Evolutionary conservation across 2,113 vertebrate species (phyloP), one percentile per base, ranked within the genome.

Genomic region (Nymphicus hollandicus): DNA sequence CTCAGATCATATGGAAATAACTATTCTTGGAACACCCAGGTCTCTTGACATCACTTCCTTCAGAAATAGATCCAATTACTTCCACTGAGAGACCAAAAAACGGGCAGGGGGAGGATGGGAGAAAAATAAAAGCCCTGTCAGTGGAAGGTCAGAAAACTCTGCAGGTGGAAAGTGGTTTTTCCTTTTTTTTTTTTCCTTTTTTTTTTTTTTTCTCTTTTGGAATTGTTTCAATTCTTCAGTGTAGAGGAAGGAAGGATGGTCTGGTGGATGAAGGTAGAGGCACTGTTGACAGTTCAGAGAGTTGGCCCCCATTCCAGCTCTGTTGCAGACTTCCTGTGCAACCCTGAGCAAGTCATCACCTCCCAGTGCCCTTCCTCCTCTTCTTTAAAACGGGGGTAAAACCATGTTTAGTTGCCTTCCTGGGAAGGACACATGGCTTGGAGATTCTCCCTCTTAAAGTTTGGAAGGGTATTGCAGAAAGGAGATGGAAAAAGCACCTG

Each of bases 31-130:
- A 95, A 94, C 93, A 96, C 66, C 70, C 78, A 77, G 58, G 61
- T 76, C 93, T 95, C 61, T 66, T 97, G 93, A 96, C 95, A 93
- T 96, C 91, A 96, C 93, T 96, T 96, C 92, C 84, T 96, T 93
- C 63, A 94, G 83, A 87, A 94, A 93, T 8, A 89, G 74, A 87
- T 91, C 73, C 56, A 65, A 82, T 95, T 94, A 86, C 69, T 92
- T 94, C 91, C 46, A 6, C 49, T 35, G 83, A 81, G 93, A 94
- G 43, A 90, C 29, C 31, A 78, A 86, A 92, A 93, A 81, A 41
- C 50, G 25, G 31, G n/a, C 14, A 12, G 20, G 24, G 44, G 6
- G 24, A 47, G 33, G 9, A 13, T 12, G 19, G 18, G 27, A 78
- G 35, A 63, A 66, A 80, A 91, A 91, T 71, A 60, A 95, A 96